Conservation (phyloP, 2,797 vertebrate species). For the Peromyscus aztecus region DNA sequence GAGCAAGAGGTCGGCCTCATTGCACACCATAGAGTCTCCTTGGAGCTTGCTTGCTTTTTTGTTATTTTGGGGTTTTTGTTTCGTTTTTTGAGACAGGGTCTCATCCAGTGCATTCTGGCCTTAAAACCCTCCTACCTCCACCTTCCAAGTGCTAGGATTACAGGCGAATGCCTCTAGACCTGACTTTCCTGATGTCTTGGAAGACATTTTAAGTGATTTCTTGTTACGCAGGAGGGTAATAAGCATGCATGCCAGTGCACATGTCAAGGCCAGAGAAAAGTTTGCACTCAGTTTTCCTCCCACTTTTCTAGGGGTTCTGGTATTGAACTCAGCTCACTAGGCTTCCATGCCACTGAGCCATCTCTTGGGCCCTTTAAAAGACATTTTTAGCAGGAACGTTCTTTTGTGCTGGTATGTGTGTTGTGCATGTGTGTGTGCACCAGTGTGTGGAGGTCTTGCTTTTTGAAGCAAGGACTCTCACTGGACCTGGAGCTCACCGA, state of each 20-base stretch:
- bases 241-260: not conserved
- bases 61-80: not conserved
- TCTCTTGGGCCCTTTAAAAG: constrained; percentile 16
- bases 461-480: not conserved
- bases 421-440: not conserved
- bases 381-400: constrained; percentile 44
- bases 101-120: not conserved
- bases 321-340: not conserved
- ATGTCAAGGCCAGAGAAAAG: not conserved
- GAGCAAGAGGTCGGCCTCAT: not conserved
- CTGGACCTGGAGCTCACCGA: not conserved
- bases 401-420: not conserved
- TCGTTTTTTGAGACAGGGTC: not conserved
- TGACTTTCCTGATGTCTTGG: not conserved
- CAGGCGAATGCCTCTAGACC: not conserved
- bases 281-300: not conserved
- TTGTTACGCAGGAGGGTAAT: not conserved
- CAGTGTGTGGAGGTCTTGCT: not conserved
- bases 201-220: not conserved
- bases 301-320: not conserved
- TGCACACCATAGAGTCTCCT: not conserved
- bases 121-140: not conserved
- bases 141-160: not conserved
- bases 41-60: not conserved
- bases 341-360: not conserved